Conservation (phyloP, 2,113 vertebrate genomes). For the Rousettus leschenaultii region DNA sequence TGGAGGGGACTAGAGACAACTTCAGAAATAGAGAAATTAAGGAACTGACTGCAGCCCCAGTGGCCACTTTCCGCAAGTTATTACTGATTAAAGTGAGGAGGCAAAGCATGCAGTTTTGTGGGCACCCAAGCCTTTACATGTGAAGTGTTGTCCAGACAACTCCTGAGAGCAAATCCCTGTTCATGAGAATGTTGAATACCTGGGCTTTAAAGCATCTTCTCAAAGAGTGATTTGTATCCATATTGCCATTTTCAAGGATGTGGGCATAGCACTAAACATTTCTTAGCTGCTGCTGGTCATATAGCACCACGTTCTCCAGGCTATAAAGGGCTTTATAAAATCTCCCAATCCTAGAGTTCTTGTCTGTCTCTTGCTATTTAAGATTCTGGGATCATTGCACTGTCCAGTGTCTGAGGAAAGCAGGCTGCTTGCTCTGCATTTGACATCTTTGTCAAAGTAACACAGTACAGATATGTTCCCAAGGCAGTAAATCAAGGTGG, state of each 20-base stretch:
- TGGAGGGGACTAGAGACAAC: not conserved
- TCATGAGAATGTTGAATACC: not conserved
- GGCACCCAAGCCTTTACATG: not conserved
- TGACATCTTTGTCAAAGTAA: not conserved
- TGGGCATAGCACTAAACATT: not conserved
- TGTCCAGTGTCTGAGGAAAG: not conserved
- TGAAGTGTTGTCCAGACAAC: not conserved
- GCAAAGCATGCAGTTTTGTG: not conserved
- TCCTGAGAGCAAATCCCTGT: not conserved
- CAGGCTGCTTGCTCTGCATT: not conserved
- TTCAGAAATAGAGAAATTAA: not conserved
- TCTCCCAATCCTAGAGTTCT: not conserved
- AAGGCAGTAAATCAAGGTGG: not conserved
- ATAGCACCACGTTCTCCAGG: not conserved
- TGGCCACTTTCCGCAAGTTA: not conserved
- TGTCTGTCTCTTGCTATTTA: not conserved
- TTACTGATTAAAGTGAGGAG: not conserved
- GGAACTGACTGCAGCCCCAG: not conserved
- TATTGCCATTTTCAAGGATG: not conserved
- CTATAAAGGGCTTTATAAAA: not conserved
- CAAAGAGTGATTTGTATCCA: not conserved
- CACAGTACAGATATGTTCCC: not conserved
- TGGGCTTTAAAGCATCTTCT: not conserved
- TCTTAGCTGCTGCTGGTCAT: not conserved
- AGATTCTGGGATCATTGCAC: not conserved